Conservation (phyloP, 2,888 invertebrate genomes). For the Lycia hirtaria region DNA sequence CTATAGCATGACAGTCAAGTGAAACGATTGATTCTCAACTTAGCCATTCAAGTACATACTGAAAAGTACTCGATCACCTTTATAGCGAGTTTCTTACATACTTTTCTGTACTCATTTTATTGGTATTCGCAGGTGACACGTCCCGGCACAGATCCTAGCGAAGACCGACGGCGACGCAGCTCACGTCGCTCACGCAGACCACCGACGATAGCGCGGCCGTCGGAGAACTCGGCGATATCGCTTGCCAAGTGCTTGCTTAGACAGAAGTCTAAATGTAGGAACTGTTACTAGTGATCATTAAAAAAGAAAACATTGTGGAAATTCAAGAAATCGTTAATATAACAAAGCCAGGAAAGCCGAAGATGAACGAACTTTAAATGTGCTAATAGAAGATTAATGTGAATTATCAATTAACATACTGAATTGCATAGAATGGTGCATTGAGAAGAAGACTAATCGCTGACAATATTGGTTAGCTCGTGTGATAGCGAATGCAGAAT, state of each 20-base stretch:
- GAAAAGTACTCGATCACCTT: no score
- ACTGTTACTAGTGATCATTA: not conserved
- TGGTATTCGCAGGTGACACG: constrained; percentile 51
- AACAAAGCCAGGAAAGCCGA: no score
- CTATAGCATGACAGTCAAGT: no score
- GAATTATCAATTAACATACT: not conserved
- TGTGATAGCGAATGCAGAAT: no score
- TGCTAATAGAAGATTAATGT: not conserved
- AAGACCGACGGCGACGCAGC: constrained; percentile 70
- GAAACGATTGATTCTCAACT: no score
- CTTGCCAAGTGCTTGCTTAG: constrained; percentile 57
- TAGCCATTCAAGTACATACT: no score
- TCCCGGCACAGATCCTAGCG: constrained; percentile 73
- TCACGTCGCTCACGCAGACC: constrained; percentile 54
- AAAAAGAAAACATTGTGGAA: not conserved
- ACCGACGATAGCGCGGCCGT: constrained; percentile 54
- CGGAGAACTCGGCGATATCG: constrained; percentile 49
- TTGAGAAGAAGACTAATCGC: constrained; percentile 9
- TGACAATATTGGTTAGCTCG: constrained; percentile 11
- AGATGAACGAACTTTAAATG: no score
- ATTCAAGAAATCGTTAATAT: not conserved
- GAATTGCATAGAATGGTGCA: constrained; percentile 4
- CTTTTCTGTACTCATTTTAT: not conserved
- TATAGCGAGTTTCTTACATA: not conserved
- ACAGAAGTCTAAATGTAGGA: constrained; percentile 45